phyloP scores from a whole-genome alignment of 1,140 invertebrate genomes.

The Heliconius congener region DNA sequence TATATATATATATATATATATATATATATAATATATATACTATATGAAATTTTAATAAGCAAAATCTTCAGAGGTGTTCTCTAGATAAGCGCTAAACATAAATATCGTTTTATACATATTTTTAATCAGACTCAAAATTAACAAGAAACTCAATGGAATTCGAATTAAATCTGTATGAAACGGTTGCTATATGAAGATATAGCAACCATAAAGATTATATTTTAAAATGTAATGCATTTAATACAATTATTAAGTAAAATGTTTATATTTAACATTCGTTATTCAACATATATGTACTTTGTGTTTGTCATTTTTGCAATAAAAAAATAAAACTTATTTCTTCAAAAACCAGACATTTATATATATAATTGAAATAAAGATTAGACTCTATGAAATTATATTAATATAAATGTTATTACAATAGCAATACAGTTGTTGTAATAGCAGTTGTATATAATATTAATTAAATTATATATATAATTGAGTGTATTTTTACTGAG shows the following conservation, averaged over 20 bases:
- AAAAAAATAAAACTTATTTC: no score
- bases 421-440: no score
- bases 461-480: no score
- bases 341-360: no score
- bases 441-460: no score
- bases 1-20: no score
- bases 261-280: not conserved
- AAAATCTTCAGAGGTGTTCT: not conserved
- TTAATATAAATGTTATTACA: no score
- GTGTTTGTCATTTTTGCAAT: not conserved
- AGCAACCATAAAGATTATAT: not conserved
- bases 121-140: conserved; percentile 3
- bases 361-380: no score
- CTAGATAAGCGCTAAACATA: not conserved
- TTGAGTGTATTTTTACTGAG: no score
- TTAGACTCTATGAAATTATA: no score
- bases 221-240: not conserved
- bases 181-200: not conserved
- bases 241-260: conserved; percentile 1
- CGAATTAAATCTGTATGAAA: conserved; percentile 1
- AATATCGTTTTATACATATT: not conserved
- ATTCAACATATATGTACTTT: no score
- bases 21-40: not conserved
- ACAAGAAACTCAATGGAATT: not conserved
- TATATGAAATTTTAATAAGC: not conserved